Evolutionary conservation across 2,113 vertebrate species (phyloP).

Genomic region (Macquaria australasica): DNA sequence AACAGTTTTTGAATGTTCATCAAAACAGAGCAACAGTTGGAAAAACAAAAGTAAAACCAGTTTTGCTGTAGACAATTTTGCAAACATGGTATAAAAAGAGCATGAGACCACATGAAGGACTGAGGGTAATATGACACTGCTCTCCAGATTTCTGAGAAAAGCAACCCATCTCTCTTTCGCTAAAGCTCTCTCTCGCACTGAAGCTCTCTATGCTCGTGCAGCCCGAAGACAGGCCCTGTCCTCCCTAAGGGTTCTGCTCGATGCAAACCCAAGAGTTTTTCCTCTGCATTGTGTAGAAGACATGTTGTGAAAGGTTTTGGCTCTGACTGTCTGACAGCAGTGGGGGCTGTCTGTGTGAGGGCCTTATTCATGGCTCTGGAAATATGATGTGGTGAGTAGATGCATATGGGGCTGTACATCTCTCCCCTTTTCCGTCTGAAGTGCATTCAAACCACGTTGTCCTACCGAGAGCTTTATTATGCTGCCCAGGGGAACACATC

Average conservation of each 20-base stretch:
- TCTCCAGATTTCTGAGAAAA: conserved; percentile 79
- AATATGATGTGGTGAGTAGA: conserved; percentile 81
- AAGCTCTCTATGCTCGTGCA: conserved; percentile 30
- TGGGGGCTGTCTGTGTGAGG: conserved; percentile 69
- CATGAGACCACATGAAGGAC: conserved; percentile 77
- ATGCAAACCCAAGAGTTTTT: conserved; percentile 63
- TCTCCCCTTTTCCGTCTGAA: conserved; percentile 71
- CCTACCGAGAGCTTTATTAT: conserved; percentile 77
- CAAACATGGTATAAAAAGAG: conserved; percentile 61
- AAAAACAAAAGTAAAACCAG: conserved; percentile 61
- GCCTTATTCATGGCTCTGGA: conserved; percentile 78
- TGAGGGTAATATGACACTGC: conserved; percentile 54
- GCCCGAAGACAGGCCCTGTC: conserved; percentile 56
- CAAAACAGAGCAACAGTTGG: conserved; percentile 10
- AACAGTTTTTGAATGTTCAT: neutral
- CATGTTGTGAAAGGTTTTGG: conserved; percentile 72
- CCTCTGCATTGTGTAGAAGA: conserved; percentile 68
- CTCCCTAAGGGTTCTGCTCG: conserved; percentile 56
- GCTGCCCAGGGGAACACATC: conserved; percentile 67
- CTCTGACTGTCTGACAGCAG: conserved; percentile 61
- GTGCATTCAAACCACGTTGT: conserved; percentile 78
- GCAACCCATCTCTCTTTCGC: conserved; percentile 51
- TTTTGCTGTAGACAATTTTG: conserved; percentile 61
- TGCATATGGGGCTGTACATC: conserved; percentile 73
- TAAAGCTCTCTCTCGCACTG: conserved; percentile 39